Conservation (phyloP, 2,113 vertebrate genomes). For the Hypocryptadius cinnamomeus region DNA sequence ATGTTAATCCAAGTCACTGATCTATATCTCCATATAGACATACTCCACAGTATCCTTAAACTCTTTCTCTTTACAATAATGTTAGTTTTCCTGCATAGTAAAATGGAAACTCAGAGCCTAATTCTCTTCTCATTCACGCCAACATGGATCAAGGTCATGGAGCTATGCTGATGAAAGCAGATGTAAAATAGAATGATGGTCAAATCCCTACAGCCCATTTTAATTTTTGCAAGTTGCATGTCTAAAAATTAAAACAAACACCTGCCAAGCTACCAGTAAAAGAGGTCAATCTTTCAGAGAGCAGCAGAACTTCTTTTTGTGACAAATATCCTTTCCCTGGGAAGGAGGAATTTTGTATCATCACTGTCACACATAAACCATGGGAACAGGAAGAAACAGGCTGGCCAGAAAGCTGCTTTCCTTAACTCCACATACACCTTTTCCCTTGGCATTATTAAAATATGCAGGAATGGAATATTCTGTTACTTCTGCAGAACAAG, state of each 20-base stretch:
- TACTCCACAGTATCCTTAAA: neutral
- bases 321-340: neutral
- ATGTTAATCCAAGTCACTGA: slow-evolving; percentile 33
- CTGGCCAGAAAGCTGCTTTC: slow-evolving; percentile 12
- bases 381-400: slow-evolving; percentile 7
- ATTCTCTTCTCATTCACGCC: neutral
- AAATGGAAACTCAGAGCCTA: neutral
- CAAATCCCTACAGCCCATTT: neutral
- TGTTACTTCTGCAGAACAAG: slow-evolving; percentile 48
- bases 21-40: slow-evolving; percentile 10
- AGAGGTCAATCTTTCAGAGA: neutral
- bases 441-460: slow-evolving; percentile 47
- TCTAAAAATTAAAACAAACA: slow-evolving; percentile 20
- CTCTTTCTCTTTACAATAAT: neutral
- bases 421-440: neutral
- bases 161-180: neutral
- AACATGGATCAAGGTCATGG: neutral
- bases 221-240: neutral
- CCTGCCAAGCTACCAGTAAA: neutral
- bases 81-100: slow-evolving; percentile 5
- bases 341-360: slow-evolving; percentile 5
- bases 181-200: neutral
- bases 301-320: neutral
- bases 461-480: slow-evolving; percentile 52
- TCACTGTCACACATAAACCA: neutral